phyloP scores from a whole-genome alignment of 2,888 invertebrate genomes.

The Xestia xanthographa region DNA sequence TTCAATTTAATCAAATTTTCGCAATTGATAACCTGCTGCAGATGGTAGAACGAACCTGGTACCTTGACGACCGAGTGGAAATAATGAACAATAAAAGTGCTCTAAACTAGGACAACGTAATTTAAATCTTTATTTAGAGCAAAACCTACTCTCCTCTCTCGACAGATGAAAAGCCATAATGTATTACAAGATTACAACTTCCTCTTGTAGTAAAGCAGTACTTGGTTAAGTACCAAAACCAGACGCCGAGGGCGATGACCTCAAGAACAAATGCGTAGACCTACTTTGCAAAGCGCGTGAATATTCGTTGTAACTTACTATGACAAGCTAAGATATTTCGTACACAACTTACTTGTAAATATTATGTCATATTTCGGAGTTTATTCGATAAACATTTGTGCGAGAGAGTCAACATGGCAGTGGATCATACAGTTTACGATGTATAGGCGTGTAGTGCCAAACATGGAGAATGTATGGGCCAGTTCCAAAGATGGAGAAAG shows the following conservation, averaged over 20 bases:
- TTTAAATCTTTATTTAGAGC: constrained; percentile 43
- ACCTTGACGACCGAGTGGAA: neutral
- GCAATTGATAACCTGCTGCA: neutral
- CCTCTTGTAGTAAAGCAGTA: constrained; percentile 53
- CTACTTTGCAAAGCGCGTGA: constrained; percentile 47
- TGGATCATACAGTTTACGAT: constrained; percentile 30
- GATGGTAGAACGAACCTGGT: neutral
- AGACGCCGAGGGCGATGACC: constrained; percentile 59
- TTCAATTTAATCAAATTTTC: neutral
- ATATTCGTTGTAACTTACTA: constrained; percentile 45
- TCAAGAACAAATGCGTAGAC: constrained; percentile 54
- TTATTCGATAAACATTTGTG: constrained; percentile 41
- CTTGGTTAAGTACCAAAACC: constrained; percentile 62
- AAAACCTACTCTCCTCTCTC: constrained; percentile 21
- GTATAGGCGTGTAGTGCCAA: constrained; percentile 4
- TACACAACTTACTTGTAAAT: constrained; percentile 25
- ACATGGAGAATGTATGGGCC: constrained; percentile 3
- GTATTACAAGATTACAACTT: constrained; percentile 48
- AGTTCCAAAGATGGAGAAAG: constrained; percentile 26
- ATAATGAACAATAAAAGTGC: constrained; percentile 24
- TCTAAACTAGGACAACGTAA: constrained; percentile 14
- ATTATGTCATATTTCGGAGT: constrained; percentile 24
- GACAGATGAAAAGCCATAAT: constrained; percentile 24
- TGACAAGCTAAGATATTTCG: constrained; percentile 31
- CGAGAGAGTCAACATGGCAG: neutral